These are phyloP conservation scores for Listronotus oregonensis DNA, from an alignment of 1,140 invertebrate species.

Conservation along the genomic window DNA sequence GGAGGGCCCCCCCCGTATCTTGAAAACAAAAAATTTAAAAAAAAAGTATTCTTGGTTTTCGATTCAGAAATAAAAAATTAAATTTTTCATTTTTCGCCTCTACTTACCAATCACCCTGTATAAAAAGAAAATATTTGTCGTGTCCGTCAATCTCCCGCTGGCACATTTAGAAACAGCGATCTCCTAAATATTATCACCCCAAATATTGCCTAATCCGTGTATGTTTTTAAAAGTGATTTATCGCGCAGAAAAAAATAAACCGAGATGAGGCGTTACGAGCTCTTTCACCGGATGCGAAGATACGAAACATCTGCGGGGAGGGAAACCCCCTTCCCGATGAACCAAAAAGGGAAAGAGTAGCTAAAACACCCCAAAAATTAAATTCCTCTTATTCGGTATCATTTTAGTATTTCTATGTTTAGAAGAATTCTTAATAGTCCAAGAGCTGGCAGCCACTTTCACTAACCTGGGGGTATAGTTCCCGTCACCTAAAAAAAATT, in stretches of 20 bases:
- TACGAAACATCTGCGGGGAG: conserved; percentile 39
- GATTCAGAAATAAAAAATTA: too few species aligned
- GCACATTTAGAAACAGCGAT: background rate
- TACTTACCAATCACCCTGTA: too few species aligned
- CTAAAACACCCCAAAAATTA: conserved; percentile 11
- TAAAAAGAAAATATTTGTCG: too few species aligned
- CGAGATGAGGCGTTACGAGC: conserved; percentile 5
- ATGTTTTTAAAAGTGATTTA: conserved; percentile 20
- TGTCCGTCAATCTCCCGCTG: background rate
- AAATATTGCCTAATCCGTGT: conserved; percentile 22
- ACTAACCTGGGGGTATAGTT: too few species aligned
- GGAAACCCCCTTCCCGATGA: conserved; percentile 21
- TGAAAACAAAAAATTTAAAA: too few species aligned
- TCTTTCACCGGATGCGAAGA: conserved; percentile 25
- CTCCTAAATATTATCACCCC: conserved; percentile 12
- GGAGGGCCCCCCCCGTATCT: too few species aligned
- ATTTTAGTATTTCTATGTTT: too few species aligned
- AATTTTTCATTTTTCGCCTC: too few species aligned
- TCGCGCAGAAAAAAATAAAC: conserved; percentile 31
- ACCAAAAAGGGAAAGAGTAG: conserved; percentile 22
- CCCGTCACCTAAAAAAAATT: too few species aligned
- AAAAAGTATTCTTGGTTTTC: too few species aligned
- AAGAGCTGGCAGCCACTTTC: too few species aligned
- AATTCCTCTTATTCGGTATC: background rate
- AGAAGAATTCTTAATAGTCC: too few species aligned